phyloP scores from a whole-genome alignment of 1,140 invertebrate genomes.

The Fopius arisanus region DNA sequence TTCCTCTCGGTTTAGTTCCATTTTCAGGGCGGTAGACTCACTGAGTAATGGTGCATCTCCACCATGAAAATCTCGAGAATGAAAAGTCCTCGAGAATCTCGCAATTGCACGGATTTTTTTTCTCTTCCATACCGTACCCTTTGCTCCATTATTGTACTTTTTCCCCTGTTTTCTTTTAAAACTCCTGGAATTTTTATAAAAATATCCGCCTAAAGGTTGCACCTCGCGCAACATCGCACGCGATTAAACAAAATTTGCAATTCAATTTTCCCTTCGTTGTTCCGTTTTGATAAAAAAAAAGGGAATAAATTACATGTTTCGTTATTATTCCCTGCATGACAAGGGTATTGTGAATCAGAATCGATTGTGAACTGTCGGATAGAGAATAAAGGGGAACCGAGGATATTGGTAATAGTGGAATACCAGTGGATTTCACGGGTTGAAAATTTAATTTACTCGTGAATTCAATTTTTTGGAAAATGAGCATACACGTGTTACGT shows the following conservation, averaged over 20 bases:
- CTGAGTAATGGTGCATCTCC: too few species aligned
- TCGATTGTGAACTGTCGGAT: constrained; percentile 1
- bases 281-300: neutral
- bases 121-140: neutral
- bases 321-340: neutral
- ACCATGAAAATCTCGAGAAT: too few species aligned
- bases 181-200: neutral
- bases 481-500: constrained; percentile 2
- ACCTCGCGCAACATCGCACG: neutral
- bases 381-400: neutral
- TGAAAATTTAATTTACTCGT: constrained; percentile 24
- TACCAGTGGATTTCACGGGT: neutral
- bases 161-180: neutral
- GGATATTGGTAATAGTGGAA: neutral
- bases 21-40: too few species aligned
- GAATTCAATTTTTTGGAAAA: constrained; percentile 22
- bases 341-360: constrained; percentile 5
- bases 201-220: neutral
- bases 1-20: too few species aligned
- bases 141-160: neutral
- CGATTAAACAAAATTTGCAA: neutral
- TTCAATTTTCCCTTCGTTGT: neutral
- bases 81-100: too few species aligned
- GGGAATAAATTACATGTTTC: neutral
- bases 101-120: neutral